A percentile compares a stretch with the other conserved stretches of the same genome.
phyloP scores from a whole-genome alignment of 1,140 invertebrate genomes.

The Prorops nasuta region DNA sequence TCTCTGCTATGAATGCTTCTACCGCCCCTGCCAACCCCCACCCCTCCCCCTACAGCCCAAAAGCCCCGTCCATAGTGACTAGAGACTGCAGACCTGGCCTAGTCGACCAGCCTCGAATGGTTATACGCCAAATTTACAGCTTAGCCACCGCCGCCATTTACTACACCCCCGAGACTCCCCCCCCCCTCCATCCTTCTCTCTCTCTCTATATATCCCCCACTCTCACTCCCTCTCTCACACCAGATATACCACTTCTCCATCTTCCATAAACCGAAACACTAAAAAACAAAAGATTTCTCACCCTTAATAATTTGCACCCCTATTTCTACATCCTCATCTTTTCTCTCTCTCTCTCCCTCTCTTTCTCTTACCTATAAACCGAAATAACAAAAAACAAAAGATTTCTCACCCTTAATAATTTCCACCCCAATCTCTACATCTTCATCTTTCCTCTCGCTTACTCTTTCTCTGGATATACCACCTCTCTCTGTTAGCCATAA shows the following conservation, averaged over 20 bases:
- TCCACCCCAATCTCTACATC: background rate
- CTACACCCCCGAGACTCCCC: no score
- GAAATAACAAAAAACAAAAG: no score
- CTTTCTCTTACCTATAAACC: constrained; percentile 4
- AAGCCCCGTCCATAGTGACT: no score
- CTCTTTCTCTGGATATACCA: no score
- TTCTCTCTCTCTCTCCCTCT: constrained; percentile 4
- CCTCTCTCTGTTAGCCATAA: constrained; percentile 2
- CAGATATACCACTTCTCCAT: no score
- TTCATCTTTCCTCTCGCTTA: background rate
- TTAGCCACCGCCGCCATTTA: no score
- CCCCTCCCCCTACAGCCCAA: no score
- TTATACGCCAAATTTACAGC: constrained; percentile 54
- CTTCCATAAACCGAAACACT: no score
- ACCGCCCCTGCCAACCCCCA: no score
- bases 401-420: background rate
- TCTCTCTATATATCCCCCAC: background rate
- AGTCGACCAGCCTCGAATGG: constrained; percentile 36
- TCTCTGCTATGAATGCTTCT: constrained; percentile 51
- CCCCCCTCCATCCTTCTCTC: constrained; percentile 3
- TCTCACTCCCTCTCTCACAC: constrained; percentile 2
- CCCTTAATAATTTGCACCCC: background rate
- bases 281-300: background rate
- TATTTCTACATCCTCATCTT: background rate
- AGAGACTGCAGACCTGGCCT: constrained; percentile 23